A percentile compares a stretch with the other conserved stretches of the same genome.
Evolutionary conservation across 2,888 invertebrate genomes (phyloP).

Genomic region (Ferrisia virgata): DNA sequence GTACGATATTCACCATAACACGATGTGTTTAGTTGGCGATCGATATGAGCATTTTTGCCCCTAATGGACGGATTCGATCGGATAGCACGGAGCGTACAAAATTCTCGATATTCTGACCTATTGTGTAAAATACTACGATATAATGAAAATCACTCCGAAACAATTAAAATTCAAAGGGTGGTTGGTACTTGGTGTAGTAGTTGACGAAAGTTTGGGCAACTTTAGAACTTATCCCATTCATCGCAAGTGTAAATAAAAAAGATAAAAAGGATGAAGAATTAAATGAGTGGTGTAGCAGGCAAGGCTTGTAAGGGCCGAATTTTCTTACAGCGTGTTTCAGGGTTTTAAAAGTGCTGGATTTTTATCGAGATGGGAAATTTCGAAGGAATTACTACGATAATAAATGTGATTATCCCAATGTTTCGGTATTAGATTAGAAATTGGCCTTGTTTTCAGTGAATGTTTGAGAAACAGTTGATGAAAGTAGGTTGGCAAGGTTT

Average conservation of each 20-base stretch:
- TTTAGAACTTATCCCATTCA: conserved; percentile 27
- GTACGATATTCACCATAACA: not conserved
- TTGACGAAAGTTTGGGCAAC: not conserved
- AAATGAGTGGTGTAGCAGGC: not conserved
- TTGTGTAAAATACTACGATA: not conserved
- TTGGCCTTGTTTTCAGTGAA: too few relatives aligned
- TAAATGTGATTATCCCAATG: too few relatives aligned
- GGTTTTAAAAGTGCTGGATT: too few relatives aligned
- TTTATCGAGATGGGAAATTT: too few relatives aligned
- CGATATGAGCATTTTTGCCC: not conserved
- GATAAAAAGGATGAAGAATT: not conserved
- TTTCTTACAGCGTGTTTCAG: too few relatives aligned
- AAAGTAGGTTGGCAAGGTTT: too few relatives aligned
- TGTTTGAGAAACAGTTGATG: too few relatives aligned
- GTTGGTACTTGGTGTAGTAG: not conserved
- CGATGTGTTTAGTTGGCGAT: not conserved
- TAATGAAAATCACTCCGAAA: not conserved
- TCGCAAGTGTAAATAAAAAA: not conserved
- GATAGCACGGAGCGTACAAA: not conserved
- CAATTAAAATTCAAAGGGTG: not conserved
- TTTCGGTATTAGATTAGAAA: too few relatives aligned
- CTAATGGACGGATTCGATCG: not conserved
- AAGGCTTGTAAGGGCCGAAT: not conserved
- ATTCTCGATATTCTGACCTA: not conserved
- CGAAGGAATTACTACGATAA: too few relatives aligned